Evolutionary conservation across 2,888 invertebrate genomes (phyloP), one percentile per base, ranked within the genome.

Genomic region (Tuberolachnus salignus): DNA sequence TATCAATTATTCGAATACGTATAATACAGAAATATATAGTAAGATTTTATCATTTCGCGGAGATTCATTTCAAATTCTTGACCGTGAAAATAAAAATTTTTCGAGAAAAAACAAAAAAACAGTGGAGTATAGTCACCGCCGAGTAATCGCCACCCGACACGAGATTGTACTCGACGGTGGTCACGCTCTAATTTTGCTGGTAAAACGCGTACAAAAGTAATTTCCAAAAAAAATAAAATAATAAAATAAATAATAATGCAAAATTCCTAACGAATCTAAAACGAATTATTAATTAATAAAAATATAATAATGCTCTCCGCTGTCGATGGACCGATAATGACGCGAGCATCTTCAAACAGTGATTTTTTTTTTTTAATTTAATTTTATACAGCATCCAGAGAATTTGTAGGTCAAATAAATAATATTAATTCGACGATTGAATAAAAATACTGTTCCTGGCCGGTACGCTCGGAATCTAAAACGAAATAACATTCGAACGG

Each of bases 181-280:
- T 75, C 75, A 75, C 59, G 75, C 75, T 75, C 75, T 75, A 75
- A 75, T 75, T 75, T 67, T 57, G 34, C 55, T 44, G 8, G 46
- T 67, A 67, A 59, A 67, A 75, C 19, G 26, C n/a, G 13, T 51
- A 73, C n/a, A 26, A 73, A 73, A 73, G 42, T 67, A 57, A 57
- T 67, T 67, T 67, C 16, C 53, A 66, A 73, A 64, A 34, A 61
- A 34, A 26, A 51, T n/a, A 34, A 34, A 4, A 34, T 34, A 34
- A 34, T 34, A 34, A 34, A 34, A 34, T 26, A 57, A 26, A 34
- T 57, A 34, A 57, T 57, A 34, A 57, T 26, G 9, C 16, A 14
- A 75, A 14, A 75, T 57, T 57, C 19, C 23, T 10, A 16, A n/a
- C 23, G 23, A 57, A 59, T 49, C n/a, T 26, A 59, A 19, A 75